phyloP scores from a whole-genome alignment of 1,140 invertebrate species.

The Trissolcus basalis region DNA sequence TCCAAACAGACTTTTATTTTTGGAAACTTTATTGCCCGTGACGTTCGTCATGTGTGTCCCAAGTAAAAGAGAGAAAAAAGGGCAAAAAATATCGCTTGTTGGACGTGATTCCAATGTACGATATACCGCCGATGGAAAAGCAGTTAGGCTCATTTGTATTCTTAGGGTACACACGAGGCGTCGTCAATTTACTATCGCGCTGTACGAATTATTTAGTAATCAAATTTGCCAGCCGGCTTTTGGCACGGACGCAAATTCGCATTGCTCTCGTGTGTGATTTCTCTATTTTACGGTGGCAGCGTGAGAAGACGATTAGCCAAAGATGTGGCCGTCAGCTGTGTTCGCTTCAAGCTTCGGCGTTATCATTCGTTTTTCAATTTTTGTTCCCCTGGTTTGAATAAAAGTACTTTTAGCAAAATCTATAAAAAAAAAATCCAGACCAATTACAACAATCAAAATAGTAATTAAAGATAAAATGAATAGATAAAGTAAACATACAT shows the following conservation, averaged over 20 bases:
- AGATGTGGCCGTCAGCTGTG: slow-evolving; percentile 56
- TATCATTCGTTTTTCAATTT: slow-evolving; percentile 19
- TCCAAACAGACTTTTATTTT: slow-evolving; percentile 29
- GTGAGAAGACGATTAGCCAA: slow-evolving; percentile 70
- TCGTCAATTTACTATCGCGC: slow-evolving; percentile 75
- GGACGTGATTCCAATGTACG: slow-evolving; percentile 56
- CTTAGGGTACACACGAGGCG: slow-evolving; percentile 65
- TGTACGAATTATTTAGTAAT: slow-evolving; percentile 76
- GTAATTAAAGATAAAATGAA: no score
- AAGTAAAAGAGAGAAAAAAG: slow-evolving; percentile 46
- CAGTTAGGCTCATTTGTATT: slow-evolving; percentile 76
- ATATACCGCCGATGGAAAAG: slow-evolving; percentile 61
- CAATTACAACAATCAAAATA: no score
- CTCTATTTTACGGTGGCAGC: slow-evolving; percentile 74
- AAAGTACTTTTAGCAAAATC: background rate
- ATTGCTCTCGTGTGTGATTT: slow-evolving; percentile 66
- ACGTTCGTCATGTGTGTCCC: slow-evolving; percentile 40
- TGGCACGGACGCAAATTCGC: slow-evolving; percentile 51
- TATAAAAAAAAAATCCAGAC: background rate
- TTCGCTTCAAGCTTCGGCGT: slow-evolving; percentile 21
- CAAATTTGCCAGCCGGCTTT: slow-evolving; percentile 69
- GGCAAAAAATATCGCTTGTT: slow-evolving; percentile 36
- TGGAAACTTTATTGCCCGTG: slow-evolving; percentile 33
- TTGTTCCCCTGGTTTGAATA: no score
- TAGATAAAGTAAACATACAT: no score